Base-by-base conservation (phyloP, 2,888 invertebrate species). In the Rhamnusium bicolor region DNA sequence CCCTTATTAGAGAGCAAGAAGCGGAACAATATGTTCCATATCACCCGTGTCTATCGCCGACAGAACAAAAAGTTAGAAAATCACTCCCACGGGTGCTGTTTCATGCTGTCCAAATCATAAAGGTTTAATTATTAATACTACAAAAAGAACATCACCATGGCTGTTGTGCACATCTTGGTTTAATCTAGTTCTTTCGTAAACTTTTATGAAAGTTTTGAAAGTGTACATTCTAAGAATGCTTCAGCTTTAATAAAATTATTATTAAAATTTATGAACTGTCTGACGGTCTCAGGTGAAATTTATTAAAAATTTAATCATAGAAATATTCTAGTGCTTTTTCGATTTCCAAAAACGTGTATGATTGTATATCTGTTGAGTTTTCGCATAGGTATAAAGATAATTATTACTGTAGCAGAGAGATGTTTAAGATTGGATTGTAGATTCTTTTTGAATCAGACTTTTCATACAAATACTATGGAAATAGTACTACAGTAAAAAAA, bases 21-120 rank as follows among this genome's bases (percentile, higher is more conserved):
- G 69, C 68, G 72, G 74, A 74, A 76, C 76, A 74, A 76, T 76
- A 74, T 71, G 74, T 68, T 76, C 58, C 61, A 19, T 62, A 66
- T 76, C 69, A 65, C 56, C 47, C 49, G 67, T 72, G 53, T 65
- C 65, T 65, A 65, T 65, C 69, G 60, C 27, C 19, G 49, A 19
- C 60, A 58, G 29, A 61, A 69, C 69, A 69, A 69, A 69, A 69
- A 69, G 60, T 27, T 60, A 49, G 60, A 47, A 58, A 69, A 49
- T 69, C 60, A 69, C 69, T 69, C 69, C 69, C 69, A 69, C 69
- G 69, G 69, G 69, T 69, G 60, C 69, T 47, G 60, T 51, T 69
- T 60, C 32, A 40, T 69, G 69, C 60, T 32, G 51, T 65, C 53
- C 53, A 53, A 53, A 19, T 53, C 32, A 29, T 65, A 65, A n/a